A percentile compares a stretch with the other conserved stretches of the same genome.
Evolutionary conservation across 2,113 vertebrate genomes (phyloP).

Genomic region (Corythornis madagascariensis): DNA sequence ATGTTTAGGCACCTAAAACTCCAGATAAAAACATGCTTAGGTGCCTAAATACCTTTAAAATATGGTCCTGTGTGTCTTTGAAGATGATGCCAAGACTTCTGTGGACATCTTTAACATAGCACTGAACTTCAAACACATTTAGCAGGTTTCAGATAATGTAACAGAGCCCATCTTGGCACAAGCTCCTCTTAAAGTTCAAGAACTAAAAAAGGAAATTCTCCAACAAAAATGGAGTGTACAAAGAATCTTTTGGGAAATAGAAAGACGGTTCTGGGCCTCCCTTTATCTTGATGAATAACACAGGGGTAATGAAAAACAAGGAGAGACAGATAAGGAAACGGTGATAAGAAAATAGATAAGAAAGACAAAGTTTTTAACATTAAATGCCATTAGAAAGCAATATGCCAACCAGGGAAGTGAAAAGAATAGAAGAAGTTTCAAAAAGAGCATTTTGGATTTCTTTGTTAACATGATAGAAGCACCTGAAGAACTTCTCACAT

Average conservation of each 20-base stretch:
- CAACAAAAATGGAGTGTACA: constrained; percentile 3
- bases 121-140: constrained; percentile 42
- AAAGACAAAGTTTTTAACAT: neutral
- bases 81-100: constrained; percentile 63
- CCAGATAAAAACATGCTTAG: constrained; percentile 61
- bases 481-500: neutral
- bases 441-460: neutral
- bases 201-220: constrained; percentile 67
- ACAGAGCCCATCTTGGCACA: constrained; percentile 35
- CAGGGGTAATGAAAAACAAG: constrained; percentile 48
- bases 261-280: neutral
- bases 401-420: neutral
- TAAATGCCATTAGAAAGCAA: constrained; percentile 30
- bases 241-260: constrained; percentile 35
- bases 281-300: constrained; percentile 58
- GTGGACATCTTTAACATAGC: neutral
- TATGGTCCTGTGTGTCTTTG: constrained; percentile 16
- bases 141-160: constrained; percentile 50
- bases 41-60: constrained; percentile 68
- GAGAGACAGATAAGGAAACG: constrained; percentile 29
- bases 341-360: constrained; percentile 47
- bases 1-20: constrained; percentile 54
- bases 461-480: neutral
- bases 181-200: constrained; percentile 49
- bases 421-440: neutral